Conservation (phyloP, 2,797 vertebrate genomes). For the Coilia nasus region DNA sequence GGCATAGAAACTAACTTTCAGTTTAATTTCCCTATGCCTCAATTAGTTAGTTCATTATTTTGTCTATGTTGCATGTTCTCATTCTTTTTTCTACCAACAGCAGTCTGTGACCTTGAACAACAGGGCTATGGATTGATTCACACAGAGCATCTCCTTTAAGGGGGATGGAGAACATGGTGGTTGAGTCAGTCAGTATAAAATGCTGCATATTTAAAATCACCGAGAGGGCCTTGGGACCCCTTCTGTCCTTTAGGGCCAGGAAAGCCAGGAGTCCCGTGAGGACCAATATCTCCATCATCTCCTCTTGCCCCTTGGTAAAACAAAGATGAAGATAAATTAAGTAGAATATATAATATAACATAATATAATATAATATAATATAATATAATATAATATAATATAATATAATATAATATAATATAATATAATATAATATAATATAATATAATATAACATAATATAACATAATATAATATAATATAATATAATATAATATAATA, state of each 20-base stretch:
- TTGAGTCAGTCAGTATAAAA: no score
- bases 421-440: neutral
- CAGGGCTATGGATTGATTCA: no score
- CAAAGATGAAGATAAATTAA: neutral
- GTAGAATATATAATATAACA: neutral
- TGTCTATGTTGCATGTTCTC: no score
- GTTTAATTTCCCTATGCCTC: no score
- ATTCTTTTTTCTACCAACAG: no score
- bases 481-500: neutral
- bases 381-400: neutral
- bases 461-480: neutral
- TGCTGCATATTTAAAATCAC: neutral
- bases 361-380: neutral
- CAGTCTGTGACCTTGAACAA: no score
- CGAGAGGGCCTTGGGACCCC: neutral
- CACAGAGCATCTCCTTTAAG: no score
- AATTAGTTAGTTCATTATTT: no score
- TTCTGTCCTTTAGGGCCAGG: neutral
- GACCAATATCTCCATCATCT: constrained; percentile 31
- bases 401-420: neutral
- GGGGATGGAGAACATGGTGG: no score
- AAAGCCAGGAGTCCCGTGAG: neutral
- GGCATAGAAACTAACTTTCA: no score
- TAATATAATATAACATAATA: neutral
- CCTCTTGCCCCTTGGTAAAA: neutral